A percentile compares a stretch with the other conserved stretches of the same genome.
These are phyloP conservation scores for Scaptomyza graminum DNA, from an alignment of 1,140 invertebrate species.

Conservation along the genomic window DNA sequence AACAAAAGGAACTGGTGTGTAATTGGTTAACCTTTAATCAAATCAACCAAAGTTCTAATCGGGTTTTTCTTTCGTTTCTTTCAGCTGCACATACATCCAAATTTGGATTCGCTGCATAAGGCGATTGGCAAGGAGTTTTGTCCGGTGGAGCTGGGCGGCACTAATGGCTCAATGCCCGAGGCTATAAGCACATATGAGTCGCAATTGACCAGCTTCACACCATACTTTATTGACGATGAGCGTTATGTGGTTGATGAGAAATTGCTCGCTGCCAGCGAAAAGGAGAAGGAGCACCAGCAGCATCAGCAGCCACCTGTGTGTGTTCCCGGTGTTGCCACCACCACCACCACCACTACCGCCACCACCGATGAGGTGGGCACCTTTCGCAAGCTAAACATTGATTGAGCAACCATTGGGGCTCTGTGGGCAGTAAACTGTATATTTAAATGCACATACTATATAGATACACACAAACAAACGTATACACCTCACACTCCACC, in stretches of 20 bases:
- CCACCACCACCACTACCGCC: too few species aligned
- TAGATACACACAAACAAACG: conserved; percentile 12
- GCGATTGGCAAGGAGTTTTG: conserved; percentile 84
- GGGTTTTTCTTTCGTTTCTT: not conserved
- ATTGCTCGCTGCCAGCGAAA: conserved; percentile 79
- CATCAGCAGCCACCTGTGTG: conserved; percentile 12
- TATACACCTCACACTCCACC: conserved; percentile 21
- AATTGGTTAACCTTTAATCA: not conserved
- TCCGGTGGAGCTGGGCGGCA: conserved; percentile 86
- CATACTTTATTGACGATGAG: conserved; percentile 85
- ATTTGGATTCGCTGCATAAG: conserved; percentile 83
- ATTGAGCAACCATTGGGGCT: conserved; percentile 51
- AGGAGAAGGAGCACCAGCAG: conserved; percentile 28
- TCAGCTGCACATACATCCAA: conserved; percentile 75
- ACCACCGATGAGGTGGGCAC: conserved; percentile 40
- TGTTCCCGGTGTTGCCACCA: conserved; percentile 22
- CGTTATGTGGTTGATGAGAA: conserved; percentile 85
- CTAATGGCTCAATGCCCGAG: conserved; percentile 84
- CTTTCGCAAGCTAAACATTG: conserved; percentile 75
- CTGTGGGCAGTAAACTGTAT: conserved; percentile 56
- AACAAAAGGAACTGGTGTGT: conserved; percentile 79
- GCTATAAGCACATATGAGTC: conserved; percentile 84
- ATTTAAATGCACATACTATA: conserved; percentile 68
- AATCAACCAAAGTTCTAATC: not conserved
- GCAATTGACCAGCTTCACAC: conserved; percentile 83